Evolutionary conservation across 2,797 vertebrate genomes (phyloP).

Genomic region (Scomberomorus guttatus): DNA sequence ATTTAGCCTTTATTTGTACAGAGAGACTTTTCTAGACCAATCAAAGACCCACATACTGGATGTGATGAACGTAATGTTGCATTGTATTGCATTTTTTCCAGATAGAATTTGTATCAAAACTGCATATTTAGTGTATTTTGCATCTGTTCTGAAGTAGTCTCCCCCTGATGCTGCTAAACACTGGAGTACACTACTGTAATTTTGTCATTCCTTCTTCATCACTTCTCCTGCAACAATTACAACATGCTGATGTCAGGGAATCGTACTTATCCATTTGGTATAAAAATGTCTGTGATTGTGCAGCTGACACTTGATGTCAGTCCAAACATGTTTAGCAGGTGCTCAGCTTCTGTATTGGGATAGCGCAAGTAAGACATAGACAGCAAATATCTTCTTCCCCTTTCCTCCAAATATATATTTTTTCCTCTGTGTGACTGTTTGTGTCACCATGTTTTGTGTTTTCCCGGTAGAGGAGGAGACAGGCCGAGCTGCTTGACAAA

Average conservation of each 20-base stretch:
- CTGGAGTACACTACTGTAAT: not conserved
- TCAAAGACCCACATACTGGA: not conserved
- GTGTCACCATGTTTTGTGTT: too few relatives aligned
- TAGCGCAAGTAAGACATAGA: not conserved
- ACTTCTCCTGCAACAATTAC: not conserved
- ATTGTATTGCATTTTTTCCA: not conserved
- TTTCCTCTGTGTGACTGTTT: not conserved
- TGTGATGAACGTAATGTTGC: not conserved
- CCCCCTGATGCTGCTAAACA: not conserved
- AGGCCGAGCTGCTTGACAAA: too few relatives aligned
- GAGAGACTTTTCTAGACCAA: not conserved
- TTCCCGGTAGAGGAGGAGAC: too few relatives aligned
- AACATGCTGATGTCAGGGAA: not conserved
- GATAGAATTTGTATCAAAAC: too few relatives aligned
- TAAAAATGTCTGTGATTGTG: not conserved
- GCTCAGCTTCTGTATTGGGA: conserved; percentile 3
- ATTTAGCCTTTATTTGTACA: too few relatives aligned
- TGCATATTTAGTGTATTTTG: conserved; percentile 18
- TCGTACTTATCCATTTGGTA: not conserved
- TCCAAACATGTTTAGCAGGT: conserved; percentile 5
- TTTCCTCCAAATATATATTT: not conserved
- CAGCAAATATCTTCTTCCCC: too few relatives aligned
- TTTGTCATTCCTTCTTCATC: not conserved
- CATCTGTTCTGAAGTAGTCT: conserved; percentile 10
- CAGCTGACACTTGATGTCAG: conserved; percentile 1